Evolutionary conservation across 2,113 vertebrate species (phyloP).

Genomic region (Daubentonia madagascariensis): DNA sequence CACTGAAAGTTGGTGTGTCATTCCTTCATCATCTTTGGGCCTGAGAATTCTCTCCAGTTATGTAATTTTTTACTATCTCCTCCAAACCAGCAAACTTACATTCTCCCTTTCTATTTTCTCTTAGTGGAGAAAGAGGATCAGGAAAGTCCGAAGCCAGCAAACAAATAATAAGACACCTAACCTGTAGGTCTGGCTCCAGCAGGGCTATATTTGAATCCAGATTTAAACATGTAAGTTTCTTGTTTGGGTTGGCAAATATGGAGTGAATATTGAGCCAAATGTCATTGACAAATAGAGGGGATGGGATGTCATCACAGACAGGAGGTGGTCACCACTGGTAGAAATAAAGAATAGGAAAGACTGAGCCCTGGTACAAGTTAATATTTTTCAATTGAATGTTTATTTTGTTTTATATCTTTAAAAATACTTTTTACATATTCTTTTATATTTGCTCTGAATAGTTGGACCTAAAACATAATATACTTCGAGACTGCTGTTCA

Average conservation of each 20-base stretch:
- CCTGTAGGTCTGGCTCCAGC: slow-evolving; percentile 85
- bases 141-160: slow-evolving; percentile 94
- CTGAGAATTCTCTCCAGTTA: neutral
- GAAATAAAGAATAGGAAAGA: neutral
- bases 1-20: neutral
- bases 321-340: neutral
- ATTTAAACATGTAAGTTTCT: slow-evolving; percentile 91
- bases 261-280: neutral
- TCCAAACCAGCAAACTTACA: neutral
- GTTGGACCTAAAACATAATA: neutral
- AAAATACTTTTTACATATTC: neutral
- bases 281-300: neutral
- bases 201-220: slow-evolving; percentile 86
- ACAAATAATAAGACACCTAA: slow-evolving; percentile 92
- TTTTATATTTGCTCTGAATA: neutral
- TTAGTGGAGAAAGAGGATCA: slow-evolving; percentile 95
- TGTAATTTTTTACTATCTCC: neutral
- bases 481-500: neutral
- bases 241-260: neutral
- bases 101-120: slow-evolving; percentile 25
- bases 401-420: neutral
- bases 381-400: neutral
- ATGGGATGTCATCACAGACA: neutral
- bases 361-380: neutral
- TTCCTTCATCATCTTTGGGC: neutral